Percentiles rank a stretch among this genome's conserved stretches.
These are phyloP conservation scores for Smutsia temminckii DNA, from an alignment of 2,797 vertebrate genomes.

Conservation along the genomic window DNA sequence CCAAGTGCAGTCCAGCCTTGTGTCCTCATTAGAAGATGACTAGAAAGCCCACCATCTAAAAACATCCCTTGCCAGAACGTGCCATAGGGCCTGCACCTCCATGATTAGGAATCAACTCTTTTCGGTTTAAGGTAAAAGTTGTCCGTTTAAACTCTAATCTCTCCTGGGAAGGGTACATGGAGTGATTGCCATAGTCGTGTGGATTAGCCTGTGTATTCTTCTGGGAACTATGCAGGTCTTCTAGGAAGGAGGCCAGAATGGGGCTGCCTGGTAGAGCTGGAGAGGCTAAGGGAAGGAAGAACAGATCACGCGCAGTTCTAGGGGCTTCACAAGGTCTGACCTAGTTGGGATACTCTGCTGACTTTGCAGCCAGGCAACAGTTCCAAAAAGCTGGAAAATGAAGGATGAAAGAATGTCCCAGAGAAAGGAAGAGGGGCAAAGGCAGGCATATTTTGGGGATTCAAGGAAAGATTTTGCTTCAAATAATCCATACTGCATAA, in stretches of 20 bases:
- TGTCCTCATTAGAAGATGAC: background rate
- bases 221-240: background rate
- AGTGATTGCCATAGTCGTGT: background rate
- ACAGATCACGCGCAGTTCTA: rapidly evolving
- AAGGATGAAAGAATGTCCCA: background rate
- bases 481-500: background rate
- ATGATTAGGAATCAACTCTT: background rate
- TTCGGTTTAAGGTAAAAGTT: background rate
- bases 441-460: background rate
- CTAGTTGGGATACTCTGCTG: background rate
- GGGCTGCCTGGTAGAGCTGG: background rate
- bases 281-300: background rate
- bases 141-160: background rate
- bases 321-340: background rate
- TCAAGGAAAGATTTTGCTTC: background rate
- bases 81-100: background rate
- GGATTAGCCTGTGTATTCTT: background rate
- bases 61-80: background rate
- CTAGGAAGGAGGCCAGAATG: background rate
- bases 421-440: background rate
- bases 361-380: background rate
- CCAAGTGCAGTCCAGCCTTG: background rate
- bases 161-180: background rate
- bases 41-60: background rate
- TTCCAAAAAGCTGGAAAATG: background rate